Base-by-base conservation (phyloP, 2,888 invertebrate species). In the Leptothorax acervorum region DNA sequence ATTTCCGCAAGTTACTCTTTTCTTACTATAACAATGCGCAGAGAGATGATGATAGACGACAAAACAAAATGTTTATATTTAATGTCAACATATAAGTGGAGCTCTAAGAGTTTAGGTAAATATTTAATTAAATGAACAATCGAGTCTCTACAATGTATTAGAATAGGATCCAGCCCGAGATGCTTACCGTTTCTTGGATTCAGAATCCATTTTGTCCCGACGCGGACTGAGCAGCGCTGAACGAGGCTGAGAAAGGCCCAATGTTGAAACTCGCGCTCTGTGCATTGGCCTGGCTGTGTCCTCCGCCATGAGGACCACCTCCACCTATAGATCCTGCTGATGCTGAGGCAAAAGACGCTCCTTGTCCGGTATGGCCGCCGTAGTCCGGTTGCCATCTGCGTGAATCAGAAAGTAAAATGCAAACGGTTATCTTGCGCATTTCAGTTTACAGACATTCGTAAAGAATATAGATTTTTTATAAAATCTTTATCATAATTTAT, bases 221-320 rank as follows among this genome's bases (percentile, higher is more conserved):
- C 6, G 90, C 87, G 0, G 93, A 89, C 45, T 92, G 87, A 3
- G 93, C 92, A 3, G 83, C 42, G 82, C 93, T 94, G 73, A 94
- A 92, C 45, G 90, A 90, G 12, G 93, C 93, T 51, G 92, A 90
- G 82, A 91, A 92, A 31, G 94, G 94, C 1, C 94, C 94, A 45
- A 93, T 85, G 68, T 88, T 93, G 71, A 94, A 92, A 76, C 86
- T 92, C 6, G 92, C 93, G 63, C 92, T 90, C 45, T 94, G 92
- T 6, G 93, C 91, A 73, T 90, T 92, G 23, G 93, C 90, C 15
- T 92, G 89, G 73, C 90, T 92, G 23, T 87, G 85, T 51, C 88
- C 82, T 57, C 88, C 89, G 18, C 85, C 84, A 15, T 86, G 82
- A 23, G 87, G 87, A 15, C 90, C 89, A 9, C 91, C 83, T 71